Conservation (phyloP, 2,113 vertebrate genomes). For the Aplodontia rufa region DNA sequence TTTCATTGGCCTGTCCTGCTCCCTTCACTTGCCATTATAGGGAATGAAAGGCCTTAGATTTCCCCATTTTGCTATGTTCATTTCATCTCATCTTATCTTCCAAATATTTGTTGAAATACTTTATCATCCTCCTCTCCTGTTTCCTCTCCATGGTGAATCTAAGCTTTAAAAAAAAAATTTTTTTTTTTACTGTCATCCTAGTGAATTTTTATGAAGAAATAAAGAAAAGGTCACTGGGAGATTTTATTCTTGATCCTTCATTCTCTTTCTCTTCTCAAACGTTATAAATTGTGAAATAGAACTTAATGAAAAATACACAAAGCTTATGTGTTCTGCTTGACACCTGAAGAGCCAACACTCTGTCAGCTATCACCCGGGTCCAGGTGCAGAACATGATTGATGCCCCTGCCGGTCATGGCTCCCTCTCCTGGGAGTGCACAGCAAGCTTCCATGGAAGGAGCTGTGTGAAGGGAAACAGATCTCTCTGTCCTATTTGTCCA, state of each 20-base stretch:
- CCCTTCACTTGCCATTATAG: background rate
- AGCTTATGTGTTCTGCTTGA: background rate
- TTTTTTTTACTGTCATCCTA: background rate
- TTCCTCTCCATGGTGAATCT: background rate
- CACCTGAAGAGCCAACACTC: background rate
- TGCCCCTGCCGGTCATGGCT: background rate
- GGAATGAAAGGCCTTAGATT: background rate
- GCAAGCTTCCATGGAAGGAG: background rate
- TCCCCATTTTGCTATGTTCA: background rate
- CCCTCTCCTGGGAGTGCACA: too few relatives aligned
- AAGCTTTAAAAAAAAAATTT: background rate
- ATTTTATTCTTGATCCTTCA: background rate
- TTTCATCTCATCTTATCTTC: background rate
- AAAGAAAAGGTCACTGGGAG: background rate
- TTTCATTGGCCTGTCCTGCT: background rate
- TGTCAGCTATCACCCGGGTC: background rate
- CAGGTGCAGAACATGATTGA: too few relatives aligned
- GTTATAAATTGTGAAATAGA: background rate
- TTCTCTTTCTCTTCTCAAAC: background rate
- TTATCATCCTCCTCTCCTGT: background rate
- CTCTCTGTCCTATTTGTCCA: background rate
- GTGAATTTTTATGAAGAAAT: background rate
- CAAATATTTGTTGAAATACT: background rate
- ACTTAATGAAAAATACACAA: background rate
- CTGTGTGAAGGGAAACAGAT: rapidly evolving